phyloP scores from a whole-genome alignment of 2,797 vertebrate species.

The Triplophysa bombifrons region DNA sequence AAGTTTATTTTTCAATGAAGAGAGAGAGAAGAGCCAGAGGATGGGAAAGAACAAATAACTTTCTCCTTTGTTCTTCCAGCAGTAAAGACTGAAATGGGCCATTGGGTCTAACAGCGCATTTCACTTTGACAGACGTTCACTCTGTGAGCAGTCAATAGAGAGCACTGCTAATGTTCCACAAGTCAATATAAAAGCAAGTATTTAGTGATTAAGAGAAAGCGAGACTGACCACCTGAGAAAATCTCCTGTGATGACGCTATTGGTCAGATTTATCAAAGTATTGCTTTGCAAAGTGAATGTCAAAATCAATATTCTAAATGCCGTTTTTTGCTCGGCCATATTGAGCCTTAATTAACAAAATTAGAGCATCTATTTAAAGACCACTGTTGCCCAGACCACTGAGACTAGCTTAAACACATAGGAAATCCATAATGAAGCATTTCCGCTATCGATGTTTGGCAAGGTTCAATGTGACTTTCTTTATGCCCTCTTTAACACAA shows the following conservation, averaged over 20 bases:
- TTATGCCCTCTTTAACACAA: not conserved
- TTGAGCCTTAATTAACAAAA: constrained; percentile 51
- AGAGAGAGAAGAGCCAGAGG: not conserved
- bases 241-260: constrained; percentile 2
- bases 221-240: not conserved
- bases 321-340: constrained; percentile 16
- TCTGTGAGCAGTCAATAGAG: constrained; percentile 24
- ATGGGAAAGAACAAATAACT: constrained; percentile 24
- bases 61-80: constrained; percentile 35
- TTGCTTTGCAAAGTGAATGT: constrained; percentile 39
- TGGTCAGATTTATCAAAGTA: constrained; percentile 34
- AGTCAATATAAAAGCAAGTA: constrained; percentile 35
- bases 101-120: constrained; percentile 23
- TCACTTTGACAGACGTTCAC: constrained; percentile 18
- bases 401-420: constrained; percentile 1
- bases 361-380: constrained; percentile 52
- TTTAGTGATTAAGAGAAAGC: constrained; percentile 1
- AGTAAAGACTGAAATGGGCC: not conserved
- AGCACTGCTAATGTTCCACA: constrained; percentile 24
- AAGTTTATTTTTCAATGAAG: constrained; percentile 53
- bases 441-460: constrained; percentile 9
- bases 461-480: constrained; percentile 1
- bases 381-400: not conserved
- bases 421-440: constrained; percentile 47
- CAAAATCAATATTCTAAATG: constrained; percentile 57